Base-by-base conservation (phyloP, 2,797 vertebrate genomes). In the Phalloptychus januarius region DNA sequence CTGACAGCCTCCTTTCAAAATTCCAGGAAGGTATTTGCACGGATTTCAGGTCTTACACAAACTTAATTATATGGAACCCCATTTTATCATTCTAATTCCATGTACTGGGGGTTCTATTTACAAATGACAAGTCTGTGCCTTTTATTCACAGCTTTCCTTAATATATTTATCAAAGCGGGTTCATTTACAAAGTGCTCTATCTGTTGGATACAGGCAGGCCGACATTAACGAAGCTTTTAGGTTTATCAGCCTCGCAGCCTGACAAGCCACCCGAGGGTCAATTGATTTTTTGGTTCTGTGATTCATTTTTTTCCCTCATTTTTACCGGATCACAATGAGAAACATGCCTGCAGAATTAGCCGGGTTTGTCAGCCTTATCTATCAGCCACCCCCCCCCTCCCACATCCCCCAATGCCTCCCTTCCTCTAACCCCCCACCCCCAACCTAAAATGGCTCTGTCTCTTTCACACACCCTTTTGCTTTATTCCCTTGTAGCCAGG, bases 41-140 rank as follows among this genome's bases (percentile, higher is more conserved):
- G 97, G 98, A 98, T 99, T 99, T 99, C 96, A 97, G 97, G 97
- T 97, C 97, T 99, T 99, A 99, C 98, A 99, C 97, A 99, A 98
- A 98, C 97, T 98, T 99, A 99, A 99, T 99, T 99, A 99, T 97
- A 98, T 97, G 97, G 97, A 97, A 96, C 97, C 97, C 96, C 96
- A 98, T 98, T 98, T 99, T 99, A 99, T 99, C 98, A 98, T 99
- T 98, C 97, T 99, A 99, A 99, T 99, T 98, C 98, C 97, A 96
- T 99, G 98, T 99, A 98, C 97, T 96, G 97, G 96, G 96, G 97
- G 97, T 98, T 98, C 97, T 99, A 98, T 99, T 99, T 99, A 99
- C 98, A 99, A 99, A 99, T 99, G 98, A 99, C 97, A 98, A 98
- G 97, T 97, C 98, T 97, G 96, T 96, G 97, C 96, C 97, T 99